Base-by-base conservation (phyloP, 2,797 vertebrate species). In the Crenichthys baileyi region DNA sequence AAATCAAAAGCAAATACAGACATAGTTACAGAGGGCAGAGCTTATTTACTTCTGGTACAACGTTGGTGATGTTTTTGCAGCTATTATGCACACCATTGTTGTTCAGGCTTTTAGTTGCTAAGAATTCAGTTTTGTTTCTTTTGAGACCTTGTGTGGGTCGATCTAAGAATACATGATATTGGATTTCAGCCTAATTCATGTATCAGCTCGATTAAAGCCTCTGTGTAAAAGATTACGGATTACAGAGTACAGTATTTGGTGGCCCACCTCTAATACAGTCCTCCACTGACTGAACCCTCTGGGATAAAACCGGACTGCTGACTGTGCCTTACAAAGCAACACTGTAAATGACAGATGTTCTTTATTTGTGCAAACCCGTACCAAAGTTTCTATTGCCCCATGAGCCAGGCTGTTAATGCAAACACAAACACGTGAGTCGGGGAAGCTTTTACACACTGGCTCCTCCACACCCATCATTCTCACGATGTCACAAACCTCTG, bases 401-500 rank as follows among this genome's bases (percentile, higher is more conserved):
- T 76, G 68, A 83, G 77, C 78, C 56, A 41, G 72, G 31, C 31
- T 68, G 46, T 77, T 81, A 73, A 83, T 82, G 63, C 79, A 74
- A 85, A 77, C 72, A 56, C 68, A 18, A 72, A 44, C 36, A 41
- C n/a, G 55, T 8, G 48, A 53, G 72, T 73, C 13, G 22, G 39
- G 55, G 53, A 31, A 15, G 78, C 61, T 1, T 71, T 75, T 55
- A 12, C 72, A 80, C 79, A 76, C 89, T 70, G 15, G 7, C 80
- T 72, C 70, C 79, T 41, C 72, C 70, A 75, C 82, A 73, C 82
- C 93, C 93, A 96, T 96, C 95, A 89, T 86, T 96, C 95, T 93
- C 89, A 82, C 1, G n/a, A 15, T 95, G 93, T 94, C 88, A 89
- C 90, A 92, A 95, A 96, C 81, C 91, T 96, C 89, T 94, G 94